Evolutionary conservation across 2,888 invertebrate species (phyloP).

Genomic region (Plagodis dolabraria): DNA sequence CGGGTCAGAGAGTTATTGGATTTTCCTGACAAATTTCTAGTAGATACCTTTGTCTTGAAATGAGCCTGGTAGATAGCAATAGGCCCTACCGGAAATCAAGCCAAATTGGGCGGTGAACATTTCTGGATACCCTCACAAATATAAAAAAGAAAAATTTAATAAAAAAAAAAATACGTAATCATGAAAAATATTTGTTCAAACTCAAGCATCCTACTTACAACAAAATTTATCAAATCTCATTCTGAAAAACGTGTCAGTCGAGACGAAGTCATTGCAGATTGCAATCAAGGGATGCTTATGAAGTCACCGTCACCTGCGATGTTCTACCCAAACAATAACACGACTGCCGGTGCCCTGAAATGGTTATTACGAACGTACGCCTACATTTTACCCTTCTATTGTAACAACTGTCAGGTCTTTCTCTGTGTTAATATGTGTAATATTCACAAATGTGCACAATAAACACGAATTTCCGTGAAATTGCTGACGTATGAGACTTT

Average conservation of each 20-base stretch:
- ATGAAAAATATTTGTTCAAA: too few relatives aligned
- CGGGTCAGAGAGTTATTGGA: not conserved
- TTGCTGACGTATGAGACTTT: constrained; percentile 30
- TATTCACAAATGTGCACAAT: constrained; percentile 22
- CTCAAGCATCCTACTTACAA: too few relatives aligned
- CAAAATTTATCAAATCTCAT: too few relatives aligned
- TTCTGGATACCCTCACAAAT: too few relatives aligned
- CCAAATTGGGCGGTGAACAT: too few relatives aligned
- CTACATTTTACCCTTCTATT: constrained; percentile 19
- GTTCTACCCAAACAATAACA: not conserved
- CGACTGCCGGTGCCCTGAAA: constrained; percentile 3
- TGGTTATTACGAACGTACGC: constrained; percentile 18
- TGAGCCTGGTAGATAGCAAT: too few relatives aligned
- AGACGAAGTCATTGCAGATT: not conserved
- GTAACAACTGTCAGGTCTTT: constrained; percentile 22
- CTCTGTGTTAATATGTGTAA: constrained; percentile 14
- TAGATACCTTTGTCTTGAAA: too few relatives aligned
- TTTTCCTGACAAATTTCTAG: not conserved
- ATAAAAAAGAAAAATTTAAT: too few relatives aligned
- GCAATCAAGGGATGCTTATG: not conserved
- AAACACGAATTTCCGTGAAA: constrained; percentile 18
- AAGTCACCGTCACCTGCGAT: not conserved
- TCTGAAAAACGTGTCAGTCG: too few relatives aligned
- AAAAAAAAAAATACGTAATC: too few relatives aligned
- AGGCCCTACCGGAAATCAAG: too few relatives aligned